Evolutionary conservation across 2,888 invertebrate species (phyloP), one percentile per base, ranked within the genome.

Genomic region (Cheilosia variabilis): DNA sequence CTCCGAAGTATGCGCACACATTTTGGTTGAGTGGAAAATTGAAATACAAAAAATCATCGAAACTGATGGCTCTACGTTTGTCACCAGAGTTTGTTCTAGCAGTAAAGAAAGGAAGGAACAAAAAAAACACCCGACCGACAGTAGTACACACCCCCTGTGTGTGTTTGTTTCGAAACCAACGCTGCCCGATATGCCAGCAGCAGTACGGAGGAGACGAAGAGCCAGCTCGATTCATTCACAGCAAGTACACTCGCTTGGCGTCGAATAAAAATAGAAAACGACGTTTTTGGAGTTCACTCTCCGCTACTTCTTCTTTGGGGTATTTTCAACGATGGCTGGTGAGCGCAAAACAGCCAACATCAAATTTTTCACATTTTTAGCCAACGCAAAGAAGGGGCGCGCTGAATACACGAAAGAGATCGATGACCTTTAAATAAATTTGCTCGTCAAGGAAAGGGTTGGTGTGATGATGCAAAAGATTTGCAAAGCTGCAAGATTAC

Each of bases 351-450:
- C 10, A 53, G 57, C 37, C 37, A 13, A 13, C 13, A 4, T 4
- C 58, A 22, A 52, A 84, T 84, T 79, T 52, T 50, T 50, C 50
- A 52, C 22, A 24, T 52, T 52, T 75, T 60, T 71, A 80, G 53
- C 73, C 80, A 84, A 79, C 83, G 69, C 73, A 79, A 57, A 62
- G 69, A 68, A n/a, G 53, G 50, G 55, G 15, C 45, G 50, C 22
- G 22, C 4, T 41, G 27, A 27, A 52, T 41, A 43, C 22, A 24
- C 4, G 24, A 57, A 10, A 24, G 50, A 65, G 86, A 81, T 86
- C 86, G 81, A 81, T 81, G 81, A 86, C 81, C 86, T 81, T 76
- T 72, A 76, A 80, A 86, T 76, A 76, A 68, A 80, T 75, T 66
- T 80, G 66, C 55, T 58, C 53, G 22, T 50, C 43, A 6, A 24